Evolutionary conservation across 2,888 invertebrate species (phyloP), one percentile per base, ranked within the genome.

Genomic region (Acrobasis consociella): DNA sequence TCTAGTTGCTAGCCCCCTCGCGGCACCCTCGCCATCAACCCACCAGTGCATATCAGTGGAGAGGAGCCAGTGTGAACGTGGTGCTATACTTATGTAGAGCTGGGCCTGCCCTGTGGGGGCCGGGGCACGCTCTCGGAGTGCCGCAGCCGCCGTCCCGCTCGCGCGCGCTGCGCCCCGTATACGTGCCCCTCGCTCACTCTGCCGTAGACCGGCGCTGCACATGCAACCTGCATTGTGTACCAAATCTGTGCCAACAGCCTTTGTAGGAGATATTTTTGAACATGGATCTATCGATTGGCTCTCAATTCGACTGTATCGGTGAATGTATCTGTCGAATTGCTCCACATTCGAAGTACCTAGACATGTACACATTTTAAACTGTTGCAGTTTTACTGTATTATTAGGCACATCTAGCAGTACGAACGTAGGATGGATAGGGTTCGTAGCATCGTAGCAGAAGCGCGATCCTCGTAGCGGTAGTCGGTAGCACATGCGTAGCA

Each of bases 61-160:
- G 58, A 56, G 37, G 49, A 52, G 49, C 42, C 63, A 67, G 65
- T 65, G 65, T 63, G 64, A 52, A 65, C 58, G 51, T 51, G 56
- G 17, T 69, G 71, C 53, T 66, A 65, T 66, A 69, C 69, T 68
- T 67, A 65, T 66, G 69, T 66, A 66, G 42, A 49, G 31, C n/a
- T 59, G 65, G 65, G 64, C 39, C 67, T 62, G 67, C 66, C 68
- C 69, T 65, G 66, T 61, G 64, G 61, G 64, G 61, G 64, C 60
- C 63, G 61, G 64, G 61, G 64, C 60, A 64, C 60, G 64, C 61
- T 67, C 65, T 56, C 75, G 72, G 73, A 73, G 77, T 77, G 82
- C 85, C 87, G 87, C 88, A 86, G 84, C 83, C 79, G 73, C 70
- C 77, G 77, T 87, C 87, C 73, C 83, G 68, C 77, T 88, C 86